A percentile compares a stretch with the other conserved stretches of the same genome.
Conservation (phyloP, 2,113 vertebrate genomes). For the Trematocara nigrifrons region DNA sequence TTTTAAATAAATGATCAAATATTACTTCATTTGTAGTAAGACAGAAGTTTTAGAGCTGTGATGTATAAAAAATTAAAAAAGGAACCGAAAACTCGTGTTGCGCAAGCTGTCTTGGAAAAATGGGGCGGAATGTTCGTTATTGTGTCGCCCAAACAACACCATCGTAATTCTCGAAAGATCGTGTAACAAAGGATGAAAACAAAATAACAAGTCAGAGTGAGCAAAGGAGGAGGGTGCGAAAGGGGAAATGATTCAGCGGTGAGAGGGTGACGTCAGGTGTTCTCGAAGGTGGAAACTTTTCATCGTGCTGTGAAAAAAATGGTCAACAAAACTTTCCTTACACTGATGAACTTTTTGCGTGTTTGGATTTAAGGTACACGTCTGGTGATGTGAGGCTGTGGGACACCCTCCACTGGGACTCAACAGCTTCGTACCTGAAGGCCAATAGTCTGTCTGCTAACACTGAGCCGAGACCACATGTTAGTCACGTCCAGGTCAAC, state of each 20-base stretch:
- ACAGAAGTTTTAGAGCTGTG: not conserved
- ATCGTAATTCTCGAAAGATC: not conserved
- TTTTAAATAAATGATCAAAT: not conserved
- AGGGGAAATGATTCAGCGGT: conserved; percentile 29
- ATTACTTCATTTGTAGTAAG: not conserved
- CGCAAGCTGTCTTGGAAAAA: not conserved
- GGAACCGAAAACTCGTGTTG: not conserved
- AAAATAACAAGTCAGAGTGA: conserved; percentile 6
- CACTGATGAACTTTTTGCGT: accelerated
- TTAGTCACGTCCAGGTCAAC: conserved; percentile 86
- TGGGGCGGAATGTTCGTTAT: not conserved
- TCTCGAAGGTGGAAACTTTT: not conserved
- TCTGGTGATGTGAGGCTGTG: conserved; percentile 92
- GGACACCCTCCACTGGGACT: conserved; percentile 92
- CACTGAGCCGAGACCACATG: conserved; percentile 73
- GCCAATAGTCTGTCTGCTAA: conserved; percentile 57
- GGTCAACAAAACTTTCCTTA: not conserved
- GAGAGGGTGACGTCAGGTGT: conserved; percentile 23
- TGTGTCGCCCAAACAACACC: conserved; percentile 25
- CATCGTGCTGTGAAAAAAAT: not conserved
- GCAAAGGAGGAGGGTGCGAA: not conserved
- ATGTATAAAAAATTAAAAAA: accelerated
- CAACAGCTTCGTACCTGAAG: conserved; percentile 79
- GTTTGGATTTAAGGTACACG: conserved; percentile 77
- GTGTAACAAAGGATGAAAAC: not conserved